Conservation (phyloP, 2,888 invertebrate species). For the Lottia scabra region DNA sequence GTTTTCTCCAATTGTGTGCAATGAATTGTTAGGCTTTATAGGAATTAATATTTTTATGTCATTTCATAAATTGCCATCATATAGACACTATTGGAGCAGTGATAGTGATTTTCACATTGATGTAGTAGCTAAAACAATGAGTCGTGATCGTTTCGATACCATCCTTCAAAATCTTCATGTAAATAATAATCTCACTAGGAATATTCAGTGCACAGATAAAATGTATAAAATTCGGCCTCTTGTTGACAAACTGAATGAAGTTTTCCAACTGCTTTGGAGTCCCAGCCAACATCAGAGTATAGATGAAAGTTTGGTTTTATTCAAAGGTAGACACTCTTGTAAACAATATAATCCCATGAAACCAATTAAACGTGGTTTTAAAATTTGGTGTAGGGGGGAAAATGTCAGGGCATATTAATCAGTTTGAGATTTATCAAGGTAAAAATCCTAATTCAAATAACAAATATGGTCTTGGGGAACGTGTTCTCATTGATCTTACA, state of each 20-base stretch:
- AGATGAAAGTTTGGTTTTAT: slow-evolving; percentile 23
- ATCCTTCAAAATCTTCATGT: slow-evolving; percentile 16
- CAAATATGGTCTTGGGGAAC: slow-evolving; percentile 1
- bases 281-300: slow-evolving; percentile 15
- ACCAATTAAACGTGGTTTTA: slow-evolving; percentile 22
- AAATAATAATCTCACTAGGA: slow-evolving; percentile 15
- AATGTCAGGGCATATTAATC: neutral
- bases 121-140: slow-evolving; percentile 20
- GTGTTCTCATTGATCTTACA: neutral
- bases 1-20: too few relatives aligned
- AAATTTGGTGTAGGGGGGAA: slow-evolving; percentile 16
- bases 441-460: neutral
- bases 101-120: slow-evolving; percentile 8
- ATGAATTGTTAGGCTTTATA: slow-evolving; percentile 3
- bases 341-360: slow-evolving; percentile 23
- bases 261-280: neutral
- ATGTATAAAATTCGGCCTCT: slow-evolving; percentile 23
- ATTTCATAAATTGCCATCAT: slow-evolving; percentile 9
- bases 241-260: neutral
- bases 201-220: slow-evolving; percentile 17
- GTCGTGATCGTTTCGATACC: slow-evolving; percentile 14
- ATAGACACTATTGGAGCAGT: slow-evolving; percentile 16
- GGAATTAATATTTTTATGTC: slow-evolving; percentile 16
- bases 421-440: neutral
- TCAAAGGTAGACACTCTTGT: slow-evolving; percentile 21